Percentiles rank a stretch among this genome's conserved stretches.
Evolutionary conservation across 2,888 invertebrate species (phyloP).

Genomic region (Sicus ferrugineus): DNA sequence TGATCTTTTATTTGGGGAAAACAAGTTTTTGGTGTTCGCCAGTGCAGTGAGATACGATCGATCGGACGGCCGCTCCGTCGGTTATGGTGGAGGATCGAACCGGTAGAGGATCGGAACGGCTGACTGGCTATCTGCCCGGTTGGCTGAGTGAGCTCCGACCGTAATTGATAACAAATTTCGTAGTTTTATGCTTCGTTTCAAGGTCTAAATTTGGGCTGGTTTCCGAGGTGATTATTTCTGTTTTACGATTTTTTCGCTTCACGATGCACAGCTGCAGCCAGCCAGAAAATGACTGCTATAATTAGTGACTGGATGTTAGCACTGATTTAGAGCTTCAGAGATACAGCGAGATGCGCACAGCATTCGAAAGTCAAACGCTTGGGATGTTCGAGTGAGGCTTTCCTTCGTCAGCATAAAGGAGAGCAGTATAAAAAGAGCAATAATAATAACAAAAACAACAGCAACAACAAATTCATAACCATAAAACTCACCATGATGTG

Average conservation of each 20-base stretch:
- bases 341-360: no score
- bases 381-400: background rate
- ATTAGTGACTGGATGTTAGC: conserved; percentile 1
- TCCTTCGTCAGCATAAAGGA: background rate
- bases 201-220: conserved; percentile 6
- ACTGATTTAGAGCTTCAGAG: conserved; percentile 21
- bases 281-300: background rate
- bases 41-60: background rate
- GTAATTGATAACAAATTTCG: conserved; percentile 6
- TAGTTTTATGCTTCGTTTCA: conserved; percentile 29
- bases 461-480: background rate
- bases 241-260: background rate
- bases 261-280: background rate
- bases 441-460: conserved; percentile 10
- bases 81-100: no score
- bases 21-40: conserved; percentile 12
- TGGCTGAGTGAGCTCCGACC: background rate
- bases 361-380: background rate
- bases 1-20: conserved; percentile 12
- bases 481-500: conserved; percentile 6
- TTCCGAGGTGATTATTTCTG: background rate
- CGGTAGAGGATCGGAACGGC: background rate
- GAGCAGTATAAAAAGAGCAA: background rate
- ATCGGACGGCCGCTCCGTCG: no score
- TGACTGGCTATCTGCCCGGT: background rate